phyloP scores from a whole-genome alignment of 2,888 invertebrate species.

The Euproctis similis region DNA sequence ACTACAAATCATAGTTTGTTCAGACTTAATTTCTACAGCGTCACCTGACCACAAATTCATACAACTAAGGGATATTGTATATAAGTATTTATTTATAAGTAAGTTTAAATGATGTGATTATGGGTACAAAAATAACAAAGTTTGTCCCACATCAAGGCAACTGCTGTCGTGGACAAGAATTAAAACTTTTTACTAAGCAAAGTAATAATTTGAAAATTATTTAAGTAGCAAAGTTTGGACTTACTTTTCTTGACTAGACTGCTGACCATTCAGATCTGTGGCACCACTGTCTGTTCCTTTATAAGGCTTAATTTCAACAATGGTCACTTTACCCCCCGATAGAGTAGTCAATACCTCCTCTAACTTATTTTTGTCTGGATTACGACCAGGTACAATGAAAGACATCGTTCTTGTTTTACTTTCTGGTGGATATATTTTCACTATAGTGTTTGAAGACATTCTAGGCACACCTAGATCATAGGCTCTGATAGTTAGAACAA shows the following conservation, averaged over 20 bases:
- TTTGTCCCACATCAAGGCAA: too few species aligned
- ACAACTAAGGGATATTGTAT: too few species aligned
- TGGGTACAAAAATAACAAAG: too few species aligned
- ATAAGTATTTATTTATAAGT: too few species aligned
- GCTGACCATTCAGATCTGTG: slow-evolving; percentile 67
- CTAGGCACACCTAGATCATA: slow-evolving; percentile 91
- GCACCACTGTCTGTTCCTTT: slow-evolving; percentile 73
- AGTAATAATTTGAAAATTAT: neutral
- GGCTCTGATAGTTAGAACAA: slow-evolving; percentile 83
- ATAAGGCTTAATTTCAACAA: slow-evolving; percentile 84
- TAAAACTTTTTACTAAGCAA: neutral
- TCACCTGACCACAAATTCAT: too few species aligned
- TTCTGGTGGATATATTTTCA: slow-evolving; percentile 87
- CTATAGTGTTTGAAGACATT: slow-evolving; percentile 81
- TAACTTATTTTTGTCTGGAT: slow-evolving; percentile 82
- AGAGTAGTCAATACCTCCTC: slow-evolving; percentile 85
- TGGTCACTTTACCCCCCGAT: slow-evolving; percentile 86
- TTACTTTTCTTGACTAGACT: slow-evolving; percentile 76
- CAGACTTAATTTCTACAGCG: too few species aligned
- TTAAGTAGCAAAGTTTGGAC: neutral
- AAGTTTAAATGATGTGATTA: too few species aligned
- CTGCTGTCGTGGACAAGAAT: too few species aligned
- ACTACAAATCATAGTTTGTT: neutral
- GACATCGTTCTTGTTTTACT: slow-evolving; percentile 84
- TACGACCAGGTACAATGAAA: slow-evolving; percentile 87